Base-by-base conservation (phyloP, 2,888 invertebrate species). In the Lasioglossum morio region DNA sequence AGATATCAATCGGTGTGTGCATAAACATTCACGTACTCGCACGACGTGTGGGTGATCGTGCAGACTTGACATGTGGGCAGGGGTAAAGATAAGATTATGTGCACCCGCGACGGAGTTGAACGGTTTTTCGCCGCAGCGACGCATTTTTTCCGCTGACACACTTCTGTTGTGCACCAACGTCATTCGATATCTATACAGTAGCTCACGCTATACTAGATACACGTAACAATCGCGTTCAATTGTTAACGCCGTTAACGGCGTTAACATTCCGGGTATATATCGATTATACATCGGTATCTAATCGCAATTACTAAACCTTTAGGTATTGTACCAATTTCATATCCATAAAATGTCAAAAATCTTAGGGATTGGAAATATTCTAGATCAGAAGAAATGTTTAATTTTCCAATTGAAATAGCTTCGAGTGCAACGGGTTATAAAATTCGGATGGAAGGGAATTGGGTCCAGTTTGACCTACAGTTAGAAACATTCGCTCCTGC, bases 31-130 rank as follows among this genome's bases (percentile, higher is more conserved):
- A n/a, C 16, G 40, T 63, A 40, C 37, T 37, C 37, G 37, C 40
- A 27, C 10, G 34, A 30, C 70, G 79, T 53, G 69, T 40, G 46
- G 30, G 57, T 57, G 53, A 27, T 16, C 40, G 46, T 23, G 57
- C 40, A n/a, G 74, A 77, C 69, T 60, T 73, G 79, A 86, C 79
- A 83, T 78, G 81, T 86, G 86, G 80, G 77, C 75, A 79, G 72
- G 73, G 30, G 30, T 72, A 72, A 34, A 85, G 89, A 89, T 87
- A 87, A 89, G 87, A 87, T 89, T 87, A 81, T 73, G 43, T 4
- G 70, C 34, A 30, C 23, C 66, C 40, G 30, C 30, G 37, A 23
- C 46, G 14, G 34, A 16, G 66, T 34, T 63, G 16, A 53, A 78
- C 23, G 34, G 34, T 66, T 34, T 66, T 84, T 75, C 48, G 16